Percentiles rank a stretch among this genome's conserved stretches.
Conservation (phyloP, 2,113 vertebrate species). For the Panurus biarmicus region DNA sequence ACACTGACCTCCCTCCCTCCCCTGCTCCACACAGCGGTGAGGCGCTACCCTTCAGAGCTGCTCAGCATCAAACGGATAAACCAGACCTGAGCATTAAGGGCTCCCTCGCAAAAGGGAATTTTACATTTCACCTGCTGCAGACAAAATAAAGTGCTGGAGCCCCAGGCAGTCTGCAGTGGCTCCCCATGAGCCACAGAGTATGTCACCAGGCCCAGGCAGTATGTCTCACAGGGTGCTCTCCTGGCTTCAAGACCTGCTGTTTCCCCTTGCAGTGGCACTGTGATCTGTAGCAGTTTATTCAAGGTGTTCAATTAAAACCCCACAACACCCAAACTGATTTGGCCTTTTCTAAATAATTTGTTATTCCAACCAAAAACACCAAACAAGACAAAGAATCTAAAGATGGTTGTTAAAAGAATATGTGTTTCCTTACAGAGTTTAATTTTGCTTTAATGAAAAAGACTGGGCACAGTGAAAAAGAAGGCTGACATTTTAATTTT, state of each 20-base stretch:
- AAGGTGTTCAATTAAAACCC: neutral
- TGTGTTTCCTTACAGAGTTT: neutral
- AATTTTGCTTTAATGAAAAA: neutral
- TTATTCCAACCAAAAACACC: neutral
- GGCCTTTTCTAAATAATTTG: neutral
- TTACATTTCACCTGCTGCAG: neutral
- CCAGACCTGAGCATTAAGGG: neutral
- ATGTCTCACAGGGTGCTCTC: neutral
- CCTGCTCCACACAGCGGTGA: neutral
- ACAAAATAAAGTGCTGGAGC: neutral
- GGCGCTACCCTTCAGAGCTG: neutral
- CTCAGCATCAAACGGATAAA: neutral
- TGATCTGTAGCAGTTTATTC: neutral
- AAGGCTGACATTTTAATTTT: neutral
- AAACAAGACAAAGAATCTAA: neutral
- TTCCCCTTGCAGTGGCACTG: neutral
- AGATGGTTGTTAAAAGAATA: neutral
- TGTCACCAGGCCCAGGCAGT: neutral
- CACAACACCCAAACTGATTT: neutral
- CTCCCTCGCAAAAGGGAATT: neutral
- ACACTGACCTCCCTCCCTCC: neutral
- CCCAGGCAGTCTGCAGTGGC: neutral
- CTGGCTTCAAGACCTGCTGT: neutral
- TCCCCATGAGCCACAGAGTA: neutral
- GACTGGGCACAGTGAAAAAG: neutral